A percentile compares a stretch with the other conserved stretches of the same genome.
Evolutionary conservation across 1,140 invertebrate species (phyloP).

Genomic region (Lasaia peninsularis): DNA sequence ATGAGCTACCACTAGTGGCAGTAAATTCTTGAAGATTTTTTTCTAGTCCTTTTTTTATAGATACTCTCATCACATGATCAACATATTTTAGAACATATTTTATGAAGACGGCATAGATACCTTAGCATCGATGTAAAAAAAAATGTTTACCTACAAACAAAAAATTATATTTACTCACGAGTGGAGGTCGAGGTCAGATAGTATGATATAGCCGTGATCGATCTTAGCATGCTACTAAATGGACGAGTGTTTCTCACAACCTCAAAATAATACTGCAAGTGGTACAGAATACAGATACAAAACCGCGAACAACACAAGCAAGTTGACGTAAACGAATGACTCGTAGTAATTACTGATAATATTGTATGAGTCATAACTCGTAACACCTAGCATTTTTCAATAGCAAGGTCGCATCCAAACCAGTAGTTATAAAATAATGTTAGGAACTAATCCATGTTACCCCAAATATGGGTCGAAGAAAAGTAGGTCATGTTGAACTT

Average conservation of each 20-base stretch:
- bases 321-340: neutral
- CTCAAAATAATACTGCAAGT: neutral
- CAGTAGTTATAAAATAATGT: too few relatives aligned
- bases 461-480: too few relatives aligned
- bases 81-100: too few relatives aligned
- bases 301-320: neutral
- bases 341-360: too few relatives aligned
- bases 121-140: neutral
- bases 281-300: neutral
- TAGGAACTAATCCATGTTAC: too few relatives aligned
- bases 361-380: neutral
- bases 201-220: constrained; percentile 32
- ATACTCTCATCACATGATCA: too few relatives aligned
- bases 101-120: too few relatives aligned
- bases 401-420: neutral
- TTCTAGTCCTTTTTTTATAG: too few relatives aligned
- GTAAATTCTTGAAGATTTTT: too few relatives aligned
- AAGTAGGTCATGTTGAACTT: too few relatives aligned
- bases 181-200: constrained; percentile 18
- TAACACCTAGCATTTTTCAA: neutral
- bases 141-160: neutral
- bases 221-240: constrained; percentile 39
- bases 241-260: constrained; percentile 1
- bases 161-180: neutral
- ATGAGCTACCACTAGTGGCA: too few relatives aligned